Evolutionary conservation across 37 sponge, comb jelly and placozoan species (phyloP), one percentile per base, ranked within the genome.

Genomic region (Ephydatia muelleri): DNA sequence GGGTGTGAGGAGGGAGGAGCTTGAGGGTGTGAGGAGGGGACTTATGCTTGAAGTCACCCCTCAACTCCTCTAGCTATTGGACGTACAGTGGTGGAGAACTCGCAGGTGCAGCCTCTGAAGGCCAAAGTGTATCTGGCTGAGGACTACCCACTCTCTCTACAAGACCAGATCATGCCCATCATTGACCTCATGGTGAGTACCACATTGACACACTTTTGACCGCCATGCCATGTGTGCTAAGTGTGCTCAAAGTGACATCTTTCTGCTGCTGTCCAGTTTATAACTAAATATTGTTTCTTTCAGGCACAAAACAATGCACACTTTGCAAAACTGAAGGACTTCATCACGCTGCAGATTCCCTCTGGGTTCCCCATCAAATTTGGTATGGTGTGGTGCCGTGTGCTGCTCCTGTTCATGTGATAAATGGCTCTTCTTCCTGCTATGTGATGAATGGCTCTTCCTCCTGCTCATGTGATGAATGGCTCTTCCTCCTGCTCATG

Each of bases 331-430:
- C 68, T 99, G 67, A 88, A 93, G 72, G 99, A 99, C 37, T 99
- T 99, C 80, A 93, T 99, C 35, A 85, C 90, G 19, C 84, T 99
- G 26, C 97, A 99, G 57, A 92, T 99, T 72, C 99, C 99, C 11
- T 84, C 97, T 13, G 99, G 99, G 0, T 99, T 97, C 76, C 99
- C 99, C 2, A 84, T 99, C 67, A 99, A 93, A 77, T 89, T 99
- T 80, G 95, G 97, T 96, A 67, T 75, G 88, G 3, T 23, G 13
- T 25, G n/a, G 27, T 72, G 16, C n/a, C 26, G 11, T 37, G 38
- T 76, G 28, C 8, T n/a, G 12, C 13, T 76, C 47, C 48, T 16
- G 12, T 9, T 57, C n/a, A 28, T 16, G 48, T 65, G 6, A 69
- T 19, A 14, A 9, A 5, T 23, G 38, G 26, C 34, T 27, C 81